Evolutionary conservation across 2,888 invertebrate species (phyloP), one percentile per base, ranked within the genome.

Genomic region (Strigamia maritima): DNA sequence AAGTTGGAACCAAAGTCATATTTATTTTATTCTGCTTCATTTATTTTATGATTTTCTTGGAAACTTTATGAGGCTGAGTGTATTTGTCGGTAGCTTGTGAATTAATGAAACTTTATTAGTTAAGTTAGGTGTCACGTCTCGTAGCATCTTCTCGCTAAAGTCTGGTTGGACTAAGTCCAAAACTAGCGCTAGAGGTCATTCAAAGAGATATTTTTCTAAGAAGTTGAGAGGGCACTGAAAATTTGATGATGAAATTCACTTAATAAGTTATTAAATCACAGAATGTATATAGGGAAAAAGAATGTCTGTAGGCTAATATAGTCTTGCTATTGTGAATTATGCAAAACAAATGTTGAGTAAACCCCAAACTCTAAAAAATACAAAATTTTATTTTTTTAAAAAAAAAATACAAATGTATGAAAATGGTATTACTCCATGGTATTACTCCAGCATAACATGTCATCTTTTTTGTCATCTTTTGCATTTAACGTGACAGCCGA

Each of bases 81-180:
- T 14, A n/a, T 12, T 16, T 28, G 24, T 4, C 28, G 26, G 28
- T 24, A 70, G 70, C 70, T 10, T 54, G 54, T 70, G 70, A 26
- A 28, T 70, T 70, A 70, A 26, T 70, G 28, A n/a, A 70, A 28
- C 28, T 70, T 35, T 70, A 70, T 70, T 24, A 70, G 70, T 28
- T 28, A 28, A 70, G 70, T 70, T 28, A 70, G 70, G 70, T 70
- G 70, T 70, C 70, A 70, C 26, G 70, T 70, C 70, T 24, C 70
- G 70, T 70, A n/a, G 70, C 26, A 28, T 70, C 70, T 70, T 70
- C 16, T 28, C 19, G 54, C 54, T 54, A 19, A n/a, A 16, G 12
- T 26, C 70, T 28, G 28, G 14, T 49, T 70, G 70, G 70, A 70
- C 26, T 26, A 16, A 4, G 70, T 70, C 70, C 70, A 70, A 70